Conservation (phyloP, 30 jellyfish, hydroid and myxozoan genomes). For the Aurelia aurita region DNA sequence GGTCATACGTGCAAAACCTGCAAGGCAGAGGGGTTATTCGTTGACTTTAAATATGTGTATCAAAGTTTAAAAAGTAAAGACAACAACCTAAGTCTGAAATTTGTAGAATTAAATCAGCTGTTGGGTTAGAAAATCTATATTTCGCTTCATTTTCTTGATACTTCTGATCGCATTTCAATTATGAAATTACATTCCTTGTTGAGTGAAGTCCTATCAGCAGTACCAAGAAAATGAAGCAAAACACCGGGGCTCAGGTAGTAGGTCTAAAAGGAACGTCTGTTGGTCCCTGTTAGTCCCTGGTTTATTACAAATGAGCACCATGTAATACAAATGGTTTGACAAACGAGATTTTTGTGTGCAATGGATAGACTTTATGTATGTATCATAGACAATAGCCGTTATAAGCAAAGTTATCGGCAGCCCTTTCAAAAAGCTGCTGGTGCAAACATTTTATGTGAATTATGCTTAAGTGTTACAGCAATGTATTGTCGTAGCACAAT, state of each 20-base stretch:
- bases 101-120: background rate
- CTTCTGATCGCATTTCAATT: background rate
- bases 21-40: slow-evolving; percentile 4
- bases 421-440: too few species aligned
- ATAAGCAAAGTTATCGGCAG: background rate
- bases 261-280: background rate
- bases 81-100: background rate
- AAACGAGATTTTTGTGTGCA: slow-evolving; percentile 1
- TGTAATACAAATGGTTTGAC: background rate
- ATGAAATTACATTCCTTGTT: background rate
- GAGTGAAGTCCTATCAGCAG: background rate
- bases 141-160: slow-evolving; percentile 9
- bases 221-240: background rate
- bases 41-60: background rate
- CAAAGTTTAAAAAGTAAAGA: background rate
- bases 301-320: background rate
- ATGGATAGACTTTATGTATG: background rate
- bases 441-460: too few species aligned
- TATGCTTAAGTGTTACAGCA: too few species aligned
- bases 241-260: background rate
- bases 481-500: background rate
- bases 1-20: background rate
- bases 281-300: slow-evolving; percentile 9
- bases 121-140: background rate
- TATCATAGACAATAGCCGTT: background rate